A percentile compares a stretch with the other conserved stretches of the same genome.
These are phyloP conservation scores for Rhodinocichla rosea DNA, from an alignment of 2,113 vertebrate species.

Conservation along the genomic window DNA sequence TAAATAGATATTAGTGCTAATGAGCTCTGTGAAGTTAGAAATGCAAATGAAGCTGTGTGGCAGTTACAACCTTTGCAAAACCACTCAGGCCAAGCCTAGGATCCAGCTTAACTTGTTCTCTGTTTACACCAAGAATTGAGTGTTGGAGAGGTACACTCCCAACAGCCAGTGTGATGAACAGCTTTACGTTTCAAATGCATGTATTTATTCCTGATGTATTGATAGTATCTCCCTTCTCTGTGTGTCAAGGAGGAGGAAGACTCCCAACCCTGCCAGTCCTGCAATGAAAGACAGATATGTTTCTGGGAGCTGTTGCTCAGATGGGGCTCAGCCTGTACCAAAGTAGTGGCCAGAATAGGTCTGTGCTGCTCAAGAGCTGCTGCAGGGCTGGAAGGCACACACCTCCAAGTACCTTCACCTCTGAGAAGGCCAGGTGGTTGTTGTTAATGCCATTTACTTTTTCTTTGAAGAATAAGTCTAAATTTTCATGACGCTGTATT, in stretches of 20 bases:
- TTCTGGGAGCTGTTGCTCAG: not conserved
- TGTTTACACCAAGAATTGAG: not conserved
- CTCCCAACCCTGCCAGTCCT: not conserved
- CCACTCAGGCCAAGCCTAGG: not conserved
- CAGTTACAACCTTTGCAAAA: not conserved
- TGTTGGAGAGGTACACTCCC: not conserved
- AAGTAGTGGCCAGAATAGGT: not conserved
- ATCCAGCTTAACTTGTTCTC: not conserved
- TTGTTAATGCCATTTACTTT: not conserved
- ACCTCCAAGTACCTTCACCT: not conserved
- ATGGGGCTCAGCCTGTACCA: rapidly evolving
- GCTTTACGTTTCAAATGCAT: not conserved
- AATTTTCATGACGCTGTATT: not conserved
- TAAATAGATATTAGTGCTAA: not conserved
- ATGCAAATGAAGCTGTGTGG: not conserved
- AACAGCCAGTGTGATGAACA: not conserved
- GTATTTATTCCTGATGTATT: not conserved
- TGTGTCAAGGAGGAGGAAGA: not conserved
- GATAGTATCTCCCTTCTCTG: not conserved
- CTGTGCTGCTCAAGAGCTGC: not conserved
- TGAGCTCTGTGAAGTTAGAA: not conserved
- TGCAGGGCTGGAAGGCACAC: not conserved
- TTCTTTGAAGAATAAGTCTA: not conserved
- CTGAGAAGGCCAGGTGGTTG: not conserved
- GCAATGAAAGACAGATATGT: rapidly evolving